Conservation (phyloP, 2,113 vertebrate species). For the Azemiops feae region DNA sequence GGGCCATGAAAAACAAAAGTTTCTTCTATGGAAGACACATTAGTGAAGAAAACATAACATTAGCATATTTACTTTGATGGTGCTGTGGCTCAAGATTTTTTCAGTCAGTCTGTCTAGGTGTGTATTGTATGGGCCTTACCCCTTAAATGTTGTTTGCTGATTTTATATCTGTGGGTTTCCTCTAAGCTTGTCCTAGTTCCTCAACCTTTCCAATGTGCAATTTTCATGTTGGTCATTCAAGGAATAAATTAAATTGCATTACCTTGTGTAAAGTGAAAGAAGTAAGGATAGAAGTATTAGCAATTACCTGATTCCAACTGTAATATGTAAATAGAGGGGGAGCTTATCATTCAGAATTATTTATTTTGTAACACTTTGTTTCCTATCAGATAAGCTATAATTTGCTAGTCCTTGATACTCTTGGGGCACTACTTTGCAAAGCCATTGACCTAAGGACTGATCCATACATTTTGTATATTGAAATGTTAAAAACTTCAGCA, state of each 20-base stretch:
- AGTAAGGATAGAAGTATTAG: background rate
- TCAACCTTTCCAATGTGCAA: background rate
- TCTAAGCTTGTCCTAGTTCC: constrained; percentile 12
- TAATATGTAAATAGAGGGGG: background rate
- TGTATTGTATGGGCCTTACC: background rate
- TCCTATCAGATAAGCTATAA: background rate
- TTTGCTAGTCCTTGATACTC: rapidly evolving
- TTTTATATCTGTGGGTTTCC: constrained; percentile 28
- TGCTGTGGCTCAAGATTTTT: background rate
- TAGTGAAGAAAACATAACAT: background rate
- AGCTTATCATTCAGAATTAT: background rate
- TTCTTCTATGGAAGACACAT: background rate
- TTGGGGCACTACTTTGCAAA: background rate
- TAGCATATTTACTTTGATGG: background rate
- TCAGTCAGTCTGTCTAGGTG: constrained; percentile 7
- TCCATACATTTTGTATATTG: background rate
- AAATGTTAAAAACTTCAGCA: background rate
- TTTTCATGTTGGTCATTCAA: background rate
- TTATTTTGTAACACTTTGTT: rapidly evolving
- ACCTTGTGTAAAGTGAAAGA: background rate
- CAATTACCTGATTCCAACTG: background rate
- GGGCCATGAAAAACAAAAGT: background rate
- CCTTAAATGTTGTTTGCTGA: constrained; percentile 34
- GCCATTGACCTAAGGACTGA: background rate
- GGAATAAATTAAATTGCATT: rapidly evolving